Percentiles rank a stretch among this genome's conserved stretches.
Evolutionary conservation across 2,888 invertebrate genomes (phyloP).

Genomic region (Lathronympha strigana): DNA sequence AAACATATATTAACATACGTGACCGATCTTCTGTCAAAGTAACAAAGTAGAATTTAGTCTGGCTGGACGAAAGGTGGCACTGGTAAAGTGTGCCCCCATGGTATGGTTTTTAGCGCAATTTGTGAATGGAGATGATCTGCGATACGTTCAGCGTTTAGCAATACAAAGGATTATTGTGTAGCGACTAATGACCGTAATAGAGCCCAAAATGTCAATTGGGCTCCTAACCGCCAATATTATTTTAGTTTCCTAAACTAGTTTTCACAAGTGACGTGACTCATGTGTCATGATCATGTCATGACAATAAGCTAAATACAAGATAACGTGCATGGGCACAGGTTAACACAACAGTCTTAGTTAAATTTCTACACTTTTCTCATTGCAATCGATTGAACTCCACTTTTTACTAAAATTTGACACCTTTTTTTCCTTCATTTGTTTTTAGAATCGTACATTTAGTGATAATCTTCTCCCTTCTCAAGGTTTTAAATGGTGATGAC

Average conservation of each 20-base stretch:
- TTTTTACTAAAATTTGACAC: too few relatives aligned
- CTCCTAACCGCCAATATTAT: not conserved
- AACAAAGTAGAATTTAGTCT: slow-evolving; percentile 20
- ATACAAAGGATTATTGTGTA: slow-evolving; percentile 56
- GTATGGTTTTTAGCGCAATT: slow-evolving; percentile 75
- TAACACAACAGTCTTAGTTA: too few relatives aligned
- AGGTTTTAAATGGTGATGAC: slow-evolving; percentile 15
- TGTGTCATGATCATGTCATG: too few relatives aligned
- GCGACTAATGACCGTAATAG: slow-evolving; percentile 32
- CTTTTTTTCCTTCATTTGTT: too few relatives aligned
- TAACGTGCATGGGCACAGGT: too few relatives aligned
- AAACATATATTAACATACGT: slow-evolving; percentile 19
- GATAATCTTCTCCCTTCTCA: too few relatives aligned
- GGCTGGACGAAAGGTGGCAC: not conserved
- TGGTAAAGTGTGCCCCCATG: slow-evolving; percentile 25
- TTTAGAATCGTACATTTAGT: too few relatives aligned
- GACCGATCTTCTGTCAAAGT: not conserved
- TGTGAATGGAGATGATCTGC: slow-evolving; percentile 74
- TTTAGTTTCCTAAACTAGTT: too few relatives aligned
- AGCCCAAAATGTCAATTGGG: slow-evolving; percentile 11
- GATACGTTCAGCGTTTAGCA: slow-evolving; percentile 68
- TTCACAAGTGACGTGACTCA: too few relatives aligned
- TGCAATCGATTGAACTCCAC: too few relatives aligned
- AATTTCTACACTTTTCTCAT: too few relatives aligned
- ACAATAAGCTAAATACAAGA: too few relatives aligned